Percentiles rank a stretch among this genome's conserved stretches.
phyloP scores from a whole-genome alignment of 2,113 vertebrate genomes.

The Chloropsis cyanopogon region DNA sequence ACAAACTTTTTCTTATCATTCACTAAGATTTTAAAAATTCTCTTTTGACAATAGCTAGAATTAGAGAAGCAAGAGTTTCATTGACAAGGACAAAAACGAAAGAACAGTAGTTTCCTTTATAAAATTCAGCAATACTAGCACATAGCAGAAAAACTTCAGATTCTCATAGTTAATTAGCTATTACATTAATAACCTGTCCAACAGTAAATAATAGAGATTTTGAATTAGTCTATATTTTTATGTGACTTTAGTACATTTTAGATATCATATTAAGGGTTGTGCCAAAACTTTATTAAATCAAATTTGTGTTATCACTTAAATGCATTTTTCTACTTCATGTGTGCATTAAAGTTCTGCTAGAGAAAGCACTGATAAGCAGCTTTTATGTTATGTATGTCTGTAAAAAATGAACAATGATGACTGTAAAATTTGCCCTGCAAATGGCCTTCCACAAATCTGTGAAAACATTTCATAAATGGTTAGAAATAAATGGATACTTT shows the following conservation, averaged over 20 bases:
- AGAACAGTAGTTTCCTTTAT: not conserved
- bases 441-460: not conserved
- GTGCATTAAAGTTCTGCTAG: not conserved
- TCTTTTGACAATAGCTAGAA: not conserved
- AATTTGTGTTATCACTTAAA: not conserved
- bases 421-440: not conserved
- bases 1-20: not conserved
- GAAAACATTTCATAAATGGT: not conserved
- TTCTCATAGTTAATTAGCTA: not conserved
- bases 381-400: not conserved
- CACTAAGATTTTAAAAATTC: not conserved
- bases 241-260: not conserved
- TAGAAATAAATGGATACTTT: not conserved
- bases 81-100: not conserved
- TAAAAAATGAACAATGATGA: not conserved
- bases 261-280: not conserved
- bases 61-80: not conserved
- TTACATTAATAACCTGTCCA: not conserved
- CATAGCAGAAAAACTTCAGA: not conserved
- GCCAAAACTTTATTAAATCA: not conserved
- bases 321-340: not conserved
- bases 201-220: not conserved
- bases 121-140: not conserved
- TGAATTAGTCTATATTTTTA: not conserved
- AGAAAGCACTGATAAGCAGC: not conserved